These are phyloP conservation scores for Phyllotreta cruciferae DNA, from an alignment of 2,888 invertebrate species.

Conservation along the genomic window DNA sequence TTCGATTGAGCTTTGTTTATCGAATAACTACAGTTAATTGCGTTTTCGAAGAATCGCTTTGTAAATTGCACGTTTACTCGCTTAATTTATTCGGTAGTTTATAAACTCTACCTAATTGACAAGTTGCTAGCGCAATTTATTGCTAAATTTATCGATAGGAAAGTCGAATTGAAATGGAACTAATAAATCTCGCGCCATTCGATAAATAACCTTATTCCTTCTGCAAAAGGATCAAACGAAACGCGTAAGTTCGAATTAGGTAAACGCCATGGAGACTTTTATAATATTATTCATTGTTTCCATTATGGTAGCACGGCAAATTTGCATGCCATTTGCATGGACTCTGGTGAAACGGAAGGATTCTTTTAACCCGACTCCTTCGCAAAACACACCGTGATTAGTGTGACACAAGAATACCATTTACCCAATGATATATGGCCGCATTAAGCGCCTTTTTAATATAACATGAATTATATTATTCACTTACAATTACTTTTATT, in stretches of 20 bases:
- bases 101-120: too few relatives aligned
- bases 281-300: slow-evolving; percentile 18
- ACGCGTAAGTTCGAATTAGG: too few relatives aligned
- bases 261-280: slow-evolving; percentile 3
- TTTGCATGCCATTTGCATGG: slow-evolving; percentile 26
- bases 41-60: background rate
- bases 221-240: too few relatives aligned
- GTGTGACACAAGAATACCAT: slow-evolving; percentile 30
- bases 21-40: background rate
- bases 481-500: too few relatives aligned
- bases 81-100: background rate
- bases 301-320: slow-evolving; percentile 3
- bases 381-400: slow-evolving; percentile 18
- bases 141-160: too few relatives aligned
- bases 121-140: too few relatives aligned
- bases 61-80: background rate
- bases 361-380: slow-evolving; percentile 2
- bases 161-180: too few relatives aligned
- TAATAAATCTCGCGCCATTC: too few relatives aligned
- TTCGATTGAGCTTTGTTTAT: slow-evolving; percentile 7
- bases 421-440: slow-evolving; percentile 23
- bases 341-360: slow-evolving; percentile 19
- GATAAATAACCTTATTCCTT: too few relatives aligned
- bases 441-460: slow-evolving; percentile 13
- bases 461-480: too few relatives aligned